A percentile compares a stretch with the other conserved stretches of the same genome.
These are phyloP conservation scores for Diachrysia chrysitis DNA, from an alignment of 2,888 invertebrate genomes.

Conservation along the genomic window DNA sequence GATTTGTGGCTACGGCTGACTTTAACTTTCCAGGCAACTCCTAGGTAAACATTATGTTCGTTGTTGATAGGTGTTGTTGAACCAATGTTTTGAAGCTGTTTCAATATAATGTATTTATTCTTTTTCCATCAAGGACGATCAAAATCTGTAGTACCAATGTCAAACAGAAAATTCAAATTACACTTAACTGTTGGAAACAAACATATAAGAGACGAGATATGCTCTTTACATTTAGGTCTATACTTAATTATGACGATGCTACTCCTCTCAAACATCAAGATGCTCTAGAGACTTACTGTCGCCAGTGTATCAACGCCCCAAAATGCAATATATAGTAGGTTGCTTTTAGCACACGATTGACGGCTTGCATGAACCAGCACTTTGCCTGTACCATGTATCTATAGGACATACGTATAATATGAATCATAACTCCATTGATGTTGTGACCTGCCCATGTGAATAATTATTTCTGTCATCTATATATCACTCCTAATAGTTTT, in stretches of 20 bases:
- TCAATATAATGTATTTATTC: conserved; percentile 27
- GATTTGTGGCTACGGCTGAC: conserved; percentile 79
- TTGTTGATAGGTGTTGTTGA: conserved; percentile 49
- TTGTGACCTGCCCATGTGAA: neutral
- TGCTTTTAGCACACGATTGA: conserved; percentile 39
- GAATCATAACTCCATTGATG: conserved; percentile 2
- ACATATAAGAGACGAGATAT: conserved; percentile 26
- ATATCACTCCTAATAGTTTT: neutral
- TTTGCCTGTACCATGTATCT: conserved; percentile 25
- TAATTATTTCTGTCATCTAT: neutral
- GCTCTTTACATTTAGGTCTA: conserved; percentile 26
- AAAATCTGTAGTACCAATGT: neutral
- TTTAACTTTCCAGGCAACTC: conserved; percentile 69
- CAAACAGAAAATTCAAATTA: neutral
- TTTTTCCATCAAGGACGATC: neutral
- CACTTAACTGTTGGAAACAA: neutral
- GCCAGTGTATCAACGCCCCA: conserved; percentile 18
- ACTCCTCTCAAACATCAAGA: conserved; percentile 21
- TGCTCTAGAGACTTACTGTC: conserved; percentile 24
- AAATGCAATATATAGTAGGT: conserved; percentile 45
- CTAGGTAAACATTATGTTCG: conserved; percentile 48
- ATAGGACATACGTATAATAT: conserved; percentile 2
- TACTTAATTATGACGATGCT: conserved; percentile 39
- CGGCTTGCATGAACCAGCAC: conserved; percentile 47
- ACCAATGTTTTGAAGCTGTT: conserved; percentile 30